Conservation (phyloP, 2,797 vertebrate genomes). For the Gallinago nigripennis region DNA sequence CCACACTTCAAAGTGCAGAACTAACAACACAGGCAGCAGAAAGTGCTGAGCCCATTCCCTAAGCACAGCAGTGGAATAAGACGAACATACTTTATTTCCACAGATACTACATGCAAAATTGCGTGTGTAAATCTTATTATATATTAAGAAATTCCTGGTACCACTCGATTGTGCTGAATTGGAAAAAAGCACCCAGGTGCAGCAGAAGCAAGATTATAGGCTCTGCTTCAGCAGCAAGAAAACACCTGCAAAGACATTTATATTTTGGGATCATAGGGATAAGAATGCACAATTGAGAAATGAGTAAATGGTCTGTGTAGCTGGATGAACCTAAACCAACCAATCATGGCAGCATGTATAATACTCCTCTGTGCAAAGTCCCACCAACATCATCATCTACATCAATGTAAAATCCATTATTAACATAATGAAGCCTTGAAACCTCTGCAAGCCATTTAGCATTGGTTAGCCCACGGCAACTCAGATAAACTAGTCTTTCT, state of each 20-base stretch:
- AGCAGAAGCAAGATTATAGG: background rate
- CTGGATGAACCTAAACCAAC: background rate
- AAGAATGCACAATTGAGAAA: background rate
- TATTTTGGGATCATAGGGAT: background rate
- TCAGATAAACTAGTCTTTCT: background rate
- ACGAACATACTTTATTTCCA: background rate
- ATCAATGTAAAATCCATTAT: background rate
- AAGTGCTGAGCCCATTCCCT: background rate
- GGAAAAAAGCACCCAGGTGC: background rate
- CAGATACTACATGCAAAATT: background rate
- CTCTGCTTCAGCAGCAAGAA: background rate
- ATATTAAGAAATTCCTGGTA: background rate
- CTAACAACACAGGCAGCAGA: background rate
- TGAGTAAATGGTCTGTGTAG: background rate
- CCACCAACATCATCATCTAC: background rate
- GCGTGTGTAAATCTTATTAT: background rate
- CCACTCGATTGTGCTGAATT: background rate
- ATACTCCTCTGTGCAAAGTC: background rate
- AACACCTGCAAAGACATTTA: background rate
- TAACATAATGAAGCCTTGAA: background rate
- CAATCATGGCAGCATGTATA: background rate
- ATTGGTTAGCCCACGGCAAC: rapidly evolving
- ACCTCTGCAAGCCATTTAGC: background rate
- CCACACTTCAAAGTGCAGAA: background rate
- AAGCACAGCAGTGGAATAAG: background rate